Evolutionary conservation across 2,113 vertebrate genomes (phyloP), one percentile per base, ranked within the genome.

Genomic region (Poeciliopsis occidentalis): DNA sequence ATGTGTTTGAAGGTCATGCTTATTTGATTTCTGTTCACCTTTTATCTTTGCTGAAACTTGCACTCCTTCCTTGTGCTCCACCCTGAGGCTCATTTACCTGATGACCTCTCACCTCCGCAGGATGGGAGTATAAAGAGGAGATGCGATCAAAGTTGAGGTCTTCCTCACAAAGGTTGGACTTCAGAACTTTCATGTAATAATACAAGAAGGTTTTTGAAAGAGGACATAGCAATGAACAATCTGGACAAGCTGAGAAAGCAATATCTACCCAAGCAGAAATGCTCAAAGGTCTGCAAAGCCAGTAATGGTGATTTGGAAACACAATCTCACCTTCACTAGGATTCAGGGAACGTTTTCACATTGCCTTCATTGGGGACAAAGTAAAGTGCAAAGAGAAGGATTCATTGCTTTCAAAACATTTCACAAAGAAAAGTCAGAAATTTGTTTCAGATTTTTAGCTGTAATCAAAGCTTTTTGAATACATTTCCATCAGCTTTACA

Each of bases 81-180:
- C 71, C 44, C 64, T 57, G 68, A 87, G 72, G 82, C 88, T 92
- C 91, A 92, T 93, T 37, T 91, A 89, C 90, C 85, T 47, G 3
- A 64, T 85, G 87, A 93, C 89, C 90, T 79, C 76, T 91, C 60
- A 76, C 84, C 84, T 72, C 65, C 2, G 54, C 84, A 87, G 85
- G 86, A 83, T 64, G 80, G 88, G 88, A 85, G 83, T 78, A 85
- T 87, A 78, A 84, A 90, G 79, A 82, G 86, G 82, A 76, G 90
- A 87, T 34, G 71, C 76, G 79, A 92, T 93, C 85, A 90, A 92
- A 93, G 89, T 80, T 7, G 26, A 37, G 47, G 71, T 69, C 87
- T 85, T 89, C 76, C 79, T 88, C 83, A 81, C 80, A 80, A 80
- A 79, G 80, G 85, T 77, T 75, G 54, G 30, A 37, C 82, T 60